phyloP scores from a whole-genome alignment of 2,113 vertebrate genomes.

The Acrocephalus kingi region DNA sequence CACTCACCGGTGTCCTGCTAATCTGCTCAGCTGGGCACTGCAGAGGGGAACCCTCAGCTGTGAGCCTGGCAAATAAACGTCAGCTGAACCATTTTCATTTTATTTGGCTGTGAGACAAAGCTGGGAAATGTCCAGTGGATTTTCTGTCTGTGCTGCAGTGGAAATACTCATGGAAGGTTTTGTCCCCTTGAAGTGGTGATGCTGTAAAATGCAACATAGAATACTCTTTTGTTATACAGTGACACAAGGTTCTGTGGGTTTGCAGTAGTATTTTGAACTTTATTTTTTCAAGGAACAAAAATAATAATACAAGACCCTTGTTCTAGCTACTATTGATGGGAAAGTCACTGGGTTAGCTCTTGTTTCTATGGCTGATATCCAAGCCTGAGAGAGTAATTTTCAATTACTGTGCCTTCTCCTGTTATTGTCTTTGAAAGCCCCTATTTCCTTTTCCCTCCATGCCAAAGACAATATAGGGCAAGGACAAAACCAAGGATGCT shows the following conservation, averaged over 20 bases:
- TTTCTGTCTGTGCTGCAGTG: background rate
- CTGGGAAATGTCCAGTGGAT: background rate
- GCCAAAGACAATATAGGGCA: background rate
- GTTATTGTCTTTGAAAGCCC: background rate
- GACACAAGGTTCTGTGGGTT: background rate
- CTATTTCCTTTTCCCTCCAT: background rate
- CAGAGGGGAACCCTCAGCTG: background rate
- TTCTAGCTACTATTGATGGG: background rate
- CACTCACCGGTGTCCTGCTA: background rate
- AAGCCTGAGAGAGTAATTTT: background rate
- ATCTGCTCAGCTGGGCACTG: background rate
- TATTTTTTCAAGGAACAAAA: background rate
- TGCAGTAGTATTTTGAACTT: background rate
- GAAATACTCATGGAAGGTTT: background rate
- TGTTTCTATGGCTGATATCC: background rate
- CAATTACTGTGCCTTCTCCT: background rate
- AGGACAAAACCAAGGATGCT: background rate
- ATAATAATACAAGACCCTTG: background rate
- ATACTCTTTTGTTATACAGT: background rate
- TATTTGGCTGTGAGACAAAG: background rate
- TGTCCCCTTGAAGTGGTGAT: background rate
- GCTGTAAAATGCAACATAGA: background rate
- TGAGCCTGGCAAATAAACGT: background rate
- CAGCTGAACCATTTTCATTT: background rate
- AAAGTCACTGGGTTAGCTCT: background rate